phyloP scores from a whole-genome alignment of 1,140 invertebrate genomes.

The Campodea augens region DNA sequence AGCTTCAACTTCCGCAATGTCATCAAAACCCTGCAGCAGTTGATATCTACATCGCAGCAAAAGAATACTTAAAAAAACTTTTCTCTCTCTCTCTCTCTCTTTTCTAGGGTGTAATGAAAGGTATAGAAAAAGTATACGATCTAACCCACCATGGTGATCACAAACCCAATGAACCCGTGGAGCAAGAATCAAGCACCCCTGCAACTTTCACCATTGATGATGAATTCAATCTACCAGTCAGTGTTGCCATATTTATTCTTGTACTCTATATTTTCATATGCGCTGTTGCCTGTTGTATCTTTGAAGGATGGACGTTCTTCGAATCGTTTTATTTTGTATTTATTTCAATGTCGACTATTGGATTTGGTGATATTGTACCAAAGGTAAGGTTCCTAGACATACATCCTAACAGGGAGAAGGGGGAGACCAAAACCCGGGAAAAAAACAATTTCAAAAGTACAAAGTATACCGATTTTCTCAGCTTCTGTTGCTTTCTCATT shows the following conservation, averaged over 20 bases:
- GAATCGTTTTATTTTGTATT: slow-evolving; percentile 88
- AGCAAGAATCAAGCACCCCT: too few species aligned
- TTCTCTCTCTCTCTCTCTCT: background rate
- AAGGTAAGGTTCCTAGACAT: slow-evolving; percentile 24
- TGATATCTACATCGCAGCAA: too few species aligned
- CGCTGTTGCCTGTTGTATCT: slow-evolving; percentile 50
- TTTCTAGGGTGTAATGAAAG: background rate
- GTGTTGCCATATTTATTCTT: slow-evolving; percentile 61
- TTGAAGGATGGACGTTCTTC: slow-evolving; percentile 68
- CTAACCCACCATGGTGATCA: too few species aligned
- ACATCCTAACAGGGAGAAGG: too few species aligned
- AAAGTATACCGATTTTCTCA: background rate
- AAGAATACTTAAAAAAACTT: background rate
- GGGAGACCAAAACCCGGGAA: too few species aligned
- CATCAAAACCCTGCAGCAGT: too few species aligned
- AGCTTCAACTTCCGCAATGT: too few species aligned
- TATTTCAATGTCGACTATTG: slow-evolving; percentile 84
- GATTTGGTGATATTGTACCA: slow-evolving; percentile 78
- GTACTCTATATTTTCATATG: slow-evolving; percentile 68
- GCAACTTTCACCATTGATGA: slow-evolving; percentile 49
- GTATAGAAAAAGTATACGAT: background rate
- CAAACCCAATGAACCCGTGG: too few species aligned
- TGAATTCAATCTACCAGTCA: slow-evolving; percentile 80
- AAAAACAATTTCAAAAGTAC: background rate
- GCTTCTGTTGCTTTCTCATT: too few species aligned